A percentile compares a stretch with the other conserved stretches of the same genome.
These are phyloP conservation scores for Gasteruption jaculator DNA, from an alignment of 2,888 invertebrate species.

Conservation along the genomic window DNA sequence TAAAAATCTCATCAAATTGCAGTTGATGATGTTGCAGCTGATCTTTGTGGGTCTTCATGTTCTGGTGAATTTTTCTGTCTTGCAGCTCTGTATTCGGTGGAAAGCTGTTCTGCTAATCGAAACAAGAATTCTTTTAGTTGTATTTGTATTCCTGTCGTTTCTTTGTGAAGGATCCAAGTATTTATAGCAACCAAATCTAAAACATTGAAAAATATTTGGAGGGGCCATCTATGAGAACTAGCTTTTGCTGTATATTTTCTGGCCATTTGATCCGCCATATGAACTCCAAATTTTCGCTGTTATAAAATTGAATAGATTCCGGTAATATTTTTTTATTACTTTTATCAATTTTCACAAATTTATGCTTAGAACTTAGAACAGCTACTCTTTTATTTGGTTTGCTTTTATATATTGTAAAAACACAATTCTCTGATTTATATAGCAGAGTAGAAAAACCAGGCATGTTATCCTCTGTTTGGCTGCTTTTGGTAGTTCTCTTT, in stretches of 20 bases:
- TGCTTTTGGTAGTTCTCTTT: constrained; percentile 21
- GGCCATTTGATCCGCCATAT: constrained; percentile 32
- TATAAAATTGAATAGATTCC: constrained; percentile 30
- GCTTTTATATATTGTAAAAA: constrained; percentile 31
- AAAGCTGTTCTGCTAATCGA: constrained; percentile 22
- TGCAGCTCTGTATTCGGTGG: constrained; percentile 17
- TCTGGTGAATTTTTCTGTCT: constrained; percentile 22
- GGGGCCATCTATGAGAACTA: constrained; percentile 24
- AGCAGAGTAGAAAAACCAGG: constrained; percentile 24
- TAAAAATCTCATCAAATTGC: too few relatives aligned
- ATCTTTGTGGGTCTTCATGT: constrained; percentile 20
- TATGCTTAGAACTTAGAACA: constrained; percentile 29
- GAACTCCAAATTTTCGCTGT: constrained; percentile 27
- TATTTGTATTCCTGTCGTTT: constrained; percentile 20
- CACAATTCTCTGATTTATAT: constrained; percentile 21
- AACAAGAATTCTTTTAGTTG: constrained; percentile 27
- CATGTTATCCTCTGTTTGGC: constrained; percentile 21
- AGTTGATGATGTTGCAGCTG: constrained; percentile 16
- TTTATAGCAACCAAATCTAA: constrained; percentile 27
- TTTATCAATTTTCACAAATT: constrained; percentile 27
- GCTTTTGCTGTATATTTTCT: constrained; percentile 32
- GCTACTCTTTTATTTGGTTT: constrained; percentile 29
- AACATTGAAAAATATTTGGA: constrained; percentile 26
- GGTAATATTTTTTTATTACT: constrained; percentile 26
- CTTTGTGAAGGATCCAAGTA: constrained; percentile 31